Evolutionary conservation across 1,140 invertebrate genomes (phyloP), one percentile per base, ranked within the genome.

Genomic region (Pseudomyrmex concolor): DNA sequence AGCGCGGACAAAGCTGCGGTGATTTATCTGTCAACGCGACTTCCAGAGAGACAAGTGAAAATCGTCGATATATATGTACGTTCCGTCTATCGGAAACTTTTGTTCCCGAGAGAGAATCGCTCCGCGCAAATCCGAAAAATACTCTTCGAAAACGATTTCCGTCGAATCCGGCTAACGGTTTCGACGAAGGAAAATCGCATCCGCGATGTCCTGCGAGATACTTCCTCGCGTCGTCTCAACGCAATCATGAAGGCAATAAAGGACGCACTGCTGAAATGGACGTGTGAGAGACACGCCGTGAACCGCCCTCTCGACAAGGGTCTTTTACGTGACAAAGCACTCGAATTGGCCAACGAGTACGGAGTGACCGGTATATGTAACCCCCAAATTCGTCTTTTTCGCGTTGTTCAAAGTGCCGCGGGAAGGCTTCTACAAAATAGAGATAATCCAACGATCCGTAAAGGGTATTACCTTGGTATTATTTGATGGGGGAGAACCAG

Each of bases 221-320:
- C 34, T 1, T 25, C 1, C 50, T 25, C 19, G 34, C n/a, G 4
- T 3, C 22, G 45, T 70, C 19, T 8, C 15, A 15, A 68, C 2
- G 10, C 66, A 10, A 10, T 55, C 25, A 86, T 87, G 81, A 84
- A 74, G 22, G 3, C 19, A 10, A 60, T 84, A 13, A 90, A 87
- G 60, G 83, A 91, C 5, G 83, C 89, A 62, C 68, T 93, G 5
- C 86, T 93, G 1, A 85, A 71, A 73, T 92, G 92, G 92, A 85
- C 89, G 22, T 91, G 92, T 57, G 84, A 91, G 54, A 90, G 77
- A 51, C 86, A 92, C 71, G 91, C 92, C 7, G 91, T 77, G 9
- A 90, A 92, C 50, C 72, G 68, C 70, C 85, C 57, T 1, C 60
- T 94, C 9, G 88, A 89, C 60, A 82, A 77, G 45, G 71, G 85